Evolutionary conservation across 2,113 vertebrate species (phyloP).

Genomic region (Pristiophorus japonicus): DNA sequence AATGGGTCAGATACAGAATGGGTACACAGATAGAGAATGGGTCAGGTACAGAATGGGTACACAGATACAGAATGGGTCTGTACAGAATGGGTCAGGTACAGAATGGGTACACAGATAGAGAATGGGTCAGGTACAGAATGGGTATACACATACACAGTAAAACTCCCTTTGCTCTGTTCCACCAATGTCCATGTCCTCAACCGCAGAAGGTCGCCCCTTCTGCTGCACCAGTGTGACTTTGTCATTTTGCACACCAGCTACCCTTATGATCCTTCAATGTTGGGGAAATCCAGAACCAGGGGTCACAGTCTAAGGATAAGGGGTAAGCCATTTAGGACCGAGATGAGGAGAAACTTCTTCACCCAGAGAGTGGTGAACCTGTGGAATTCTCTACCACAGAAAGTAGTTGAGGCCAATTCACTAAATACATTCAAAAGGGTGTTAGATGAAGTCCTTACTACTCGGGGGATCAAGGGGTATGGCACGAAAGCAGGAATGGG

Average conservation of each 20-base stretch:
- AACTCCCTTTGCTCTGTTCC: background rate
- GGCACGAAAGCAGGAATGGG: too few species aligned
- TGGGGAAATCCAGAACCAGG: too few species aligned
- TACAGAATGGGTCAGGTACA: background rate
- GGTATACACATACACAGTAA: background rate
- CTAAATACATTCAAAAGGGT: too few species aligned
- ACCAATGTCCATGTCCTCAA: background rate
- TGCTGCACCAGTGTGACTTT: background rate
- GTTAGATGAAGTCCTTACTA: too few species aligned
- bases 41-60: background rate
- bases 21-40: background rate
- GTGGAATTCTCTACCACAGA: too few species aligned
- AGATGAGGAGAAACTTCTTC: too few species aligned
- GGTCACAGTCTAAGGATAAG: too few species aligned
- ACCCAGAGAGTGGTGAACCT: too few species aligned
- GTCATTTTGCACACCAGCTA: background rate
- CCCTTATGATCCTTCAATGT: background rate
- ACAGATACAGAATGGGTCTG: too few species aligned
- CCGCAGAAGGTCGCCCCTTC: background rate
- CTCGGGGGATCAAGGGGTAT: too few species aligned
- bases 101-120: background rate
- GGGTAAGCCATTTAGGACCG: too few species aligned
- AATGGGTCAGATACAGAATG: background rate
- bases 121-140: background rate
- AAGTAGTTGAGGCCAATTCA: too few species aligned